Evolutionary conservation across 2,113 vertebrate genomes (phyloP), one percentile per base, ranked within the genome.

Genomic region (Aythya baeri): DNA sequence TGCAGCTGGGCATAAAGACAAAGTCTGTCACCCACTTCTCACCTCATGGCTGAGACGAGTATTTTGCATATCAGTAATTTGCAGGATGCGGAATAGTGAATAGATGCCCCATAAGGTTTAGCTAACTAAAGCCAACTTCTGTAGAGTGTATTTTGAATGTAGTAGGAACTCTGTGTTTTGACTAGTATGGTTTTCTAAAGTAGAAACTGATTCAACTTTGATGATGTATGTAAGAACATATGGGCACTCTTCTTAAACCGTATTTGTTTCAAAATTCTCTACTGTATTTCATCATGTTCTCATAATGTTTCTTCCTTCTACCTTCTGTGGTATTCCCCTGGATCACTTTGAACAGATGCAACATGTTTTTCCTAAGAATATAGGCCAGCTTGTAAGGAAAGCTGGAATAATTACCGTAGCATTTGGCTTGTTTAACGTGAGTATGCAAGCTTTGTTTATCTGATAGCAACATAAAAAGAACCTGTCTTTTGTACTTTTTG

Each of bases 181-280:
- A 83, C 68, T 91, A 18, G 21, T 44, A 54, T 6, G 17, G 31
- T 68, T 93, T 91, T 81, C 66, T 73, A 81, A 88, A 83, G 83
- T 54, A 83, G 78, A 83, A 91, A 57, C 46, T 4, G n/a, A 90
- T 78, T 34, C 0, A 5, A 22, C 75, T 93, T 90, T 88, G 80
- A 46, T 73, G 23, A 65, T 75, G 15, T 58, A 78, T 36, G 8
- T 84, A 84, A 66, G 70, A 94, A 86, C 86, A 95, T 94, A 95
- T 58, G 90, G 90, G 62, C 17, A 72, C 46, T 74, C 50, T 91
- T 76, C 85, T 93, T 76, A 91, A 94, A 77, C 63, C 41, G 22
- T 83, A 82, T 91, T 89, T 95, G 68, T 91, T 94, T 96, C 85
- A 91, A 93, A 94, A 95, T 96, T 95, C 76, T 86, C 59, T 70